Base-by-base conservation (phyloP, 2,113 vertebrate species). In the Hystrix cristata region DNA sequence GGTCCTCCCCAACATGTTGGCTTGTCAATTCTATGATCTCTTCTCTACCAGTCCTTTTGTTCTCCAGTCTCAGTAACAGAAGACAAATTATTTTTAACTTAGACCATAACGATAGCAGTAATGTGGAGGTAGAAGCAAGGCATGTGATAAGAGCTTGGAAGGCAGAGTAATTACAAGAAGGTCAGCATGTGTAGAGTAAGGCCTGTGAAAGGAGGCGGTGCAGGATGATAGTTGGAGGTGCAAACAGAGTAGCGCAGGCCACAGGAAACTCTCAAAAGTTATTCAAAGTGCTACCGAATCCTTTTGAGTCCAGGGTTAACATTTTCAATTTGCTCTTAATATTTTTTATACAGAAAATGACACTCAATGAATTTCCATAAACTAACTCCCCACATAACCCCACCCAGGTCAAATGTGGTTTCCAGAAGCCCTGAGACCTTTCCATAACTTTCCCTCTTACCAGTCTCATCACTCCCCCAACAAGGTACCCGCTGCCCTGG, bases 331-430 rank as follows among this genome's bases (percentile, higher is more conserved):
- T 95, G 67, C 31, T 65, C 78, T 59, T 71, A 65, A 87, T 11
- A 71, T 97, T 71, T 71, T 83, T 92, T 53, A 25, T 27, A 86
- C 29, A 95, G 87, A 79, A 84, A 91, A 95, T 55, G 38, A 88
- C 74, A 65, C 25, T 59, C 64, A 34, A 29, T 23, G 48, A 59
- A 57, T 83, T 53, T 43, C 46, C 6, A 16, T 8, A 65, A 51
- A 94, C 31, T 53, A 25, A 80, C 19, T 10, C 29, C 59, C 25
- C 38, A 23, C 67, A 13, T 72, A 80, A 80, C 79, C 51, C 18
- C 27, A 85, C 31, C 10, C 31, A 88, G 23, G 23, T 69, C 31
- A 57, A 69, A 69, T n/a, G 78, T 1, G 1, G 48, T 59, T 48
- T 43, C 31, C 18, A 83, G 46, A 8, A 46, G 34, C 55, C 62